Percentiles rank a stretch among this genome's conserved stretches.
These are phyloP conservation scores for Hydroisotoma schaefferi DNA, from an alignment of 2,888 invertebrate genomes.

Conservation along the genomic window DNA sequence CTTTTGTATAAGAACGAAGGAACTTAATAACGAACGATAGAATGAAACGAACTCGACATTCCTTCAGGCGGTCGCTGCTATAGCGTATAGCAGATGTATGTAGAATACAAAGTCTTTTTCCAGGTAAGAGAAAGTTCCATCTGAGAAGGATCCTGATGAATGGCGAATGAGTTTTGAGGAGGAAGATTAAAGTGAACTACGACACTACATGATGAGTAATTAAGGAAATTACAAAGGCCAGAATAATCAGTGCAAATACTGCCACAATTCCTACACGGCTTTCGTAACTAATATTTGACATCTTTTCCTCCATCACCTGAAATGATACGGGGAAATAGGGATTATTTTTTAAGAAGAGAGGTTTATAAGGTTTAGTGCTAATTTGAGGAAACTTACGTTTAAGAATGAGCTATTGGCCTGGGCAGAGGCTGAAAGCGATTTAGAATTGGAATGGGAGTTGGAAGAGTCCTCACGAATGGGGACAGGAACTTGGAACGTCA, in stretches of 20 bases:
- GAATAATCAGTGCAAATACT: constrained; percentile 46
- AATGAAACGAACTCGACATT: too few relatives aligned
- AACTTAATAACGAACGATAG: too few relatives aligned
- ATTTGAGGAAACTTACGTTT: not conserved
- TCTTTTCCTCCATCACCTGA: constrained; percentile 43
- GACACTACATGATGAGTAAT: constrained; percentile 48
- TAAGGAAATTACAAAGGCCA: constrained; percentile 47
- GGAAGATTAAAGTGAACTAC: constrained; percentile 31
- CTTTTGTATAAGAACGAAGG: too few relatives aligned
- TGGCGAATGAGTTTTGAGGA: too few relatives aligned
- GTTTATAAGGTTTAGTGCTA: not conserved
- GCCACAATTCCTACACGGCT: constrained; percentile 48
- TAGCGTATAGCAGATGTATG: too few relatives aligned
- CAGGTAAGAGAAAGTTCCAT: too few relatives aligned
- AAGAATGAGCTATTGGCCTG: constrained; percentile 1
- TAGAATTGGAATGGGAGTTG: constrained; percentile 40
- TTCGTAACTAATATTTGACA: constrained; percentile 46
- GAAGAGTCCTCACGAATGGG: constrained; percentile 36
- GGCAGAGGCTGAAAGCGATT: constrained; percentile 27
- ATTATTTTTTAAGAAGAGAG: not conserved
- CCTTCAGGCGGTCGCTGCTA: too few relatives aligned
- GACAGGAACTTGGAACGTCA: constrained; percentile 59
- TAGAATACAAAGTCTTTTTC: too few relatives aligned
- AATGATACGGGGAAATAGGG: not conserved
- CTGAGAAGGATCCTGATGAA: too few relatives aligned